Evolutionary conservation across 2,888 invertebrate species (phyloP).

Genomic region (Metallyticus violacea): DNA sequence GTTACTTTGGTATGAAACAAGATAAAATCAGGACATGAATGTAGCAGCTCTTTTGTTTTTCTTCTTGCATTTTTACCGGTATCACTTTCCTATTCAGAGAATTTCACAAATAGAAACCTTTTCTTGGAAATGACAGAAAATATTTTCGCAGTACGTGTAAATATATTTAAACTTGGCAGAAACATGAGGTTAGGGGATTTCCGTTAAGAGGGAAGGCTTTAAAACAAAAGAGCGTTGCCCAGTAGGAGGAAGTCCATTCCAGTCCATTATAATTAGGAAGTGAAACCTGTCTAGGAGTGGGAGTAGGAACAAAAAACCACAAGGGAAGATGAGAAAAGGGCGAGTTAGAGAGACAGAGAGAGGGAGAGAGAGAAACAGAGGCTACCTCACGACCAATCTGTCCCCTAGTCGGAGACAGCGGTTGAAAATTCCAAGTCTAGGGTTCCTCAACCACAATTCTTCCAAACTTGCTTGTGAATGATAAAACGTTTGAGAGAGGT

Average conservation of each 20-base stretch:
- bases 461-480: too few species aligned
- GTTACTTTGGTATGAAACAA: too few species aligned
- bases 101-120: too few species aligned
- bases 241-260: not conserved
- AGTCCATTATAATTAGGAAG: constrained; percentile 1
- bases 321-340: not conserved
- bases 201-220: not conserved
- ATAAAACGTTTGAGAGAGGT: too few species aligned
- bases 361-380: not conserved
- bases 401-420: not conserved
- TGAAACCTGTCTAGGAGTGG: not conserved
- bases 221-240: not conserved
- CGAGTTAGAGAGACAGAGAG: not conserved
- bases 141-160: too few species aligned
- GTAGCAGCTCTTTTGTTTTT: too few species aligned
- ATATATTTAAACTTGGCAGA: too few species aligned
- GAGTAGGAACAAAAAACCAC: not conserved
- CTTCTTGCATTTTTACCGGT: too few species aligned
- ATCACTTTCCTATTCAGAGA: too few species aligned
- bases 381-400: not conserved
- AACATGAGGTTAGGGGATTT: not conserved
- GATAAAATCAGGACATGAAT: too few species aligned
- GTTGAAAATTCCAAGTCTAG: not conserved
- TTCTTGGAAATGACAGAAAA: too few species aligned
- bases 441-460: not conserved